phyloP scores from a whole-genome alignment of 2,797 vertebrate species.

The Diplodus puntazzo region DNA sequence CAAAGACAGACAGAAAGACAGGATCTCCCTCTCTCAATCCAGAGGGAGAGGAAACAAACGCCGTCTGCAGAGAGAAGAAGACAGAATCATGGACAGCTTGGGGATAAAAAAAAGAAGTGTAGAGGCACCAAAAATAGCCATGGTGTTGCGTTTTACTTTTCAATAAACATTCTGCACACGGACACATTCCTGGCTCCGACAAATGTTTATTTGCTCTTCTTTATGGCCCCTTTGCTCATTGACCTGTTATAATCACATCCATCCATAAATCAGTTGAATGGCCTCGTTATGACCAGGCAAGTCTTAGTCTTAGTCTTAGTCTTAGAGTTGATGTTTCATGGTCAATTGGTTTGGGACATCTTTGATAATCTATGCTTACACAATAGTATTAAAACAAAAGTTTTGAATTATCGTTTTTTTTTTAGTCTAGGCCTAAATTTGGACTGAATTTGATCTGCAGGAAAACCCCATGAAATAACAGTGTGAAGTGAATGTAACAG shows the following conservation, averaged over 20 bases:
- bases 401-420: not conserved
- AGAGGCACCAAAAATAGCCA: constrained; percentile 24
- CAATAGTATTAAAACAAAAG: not conserved
- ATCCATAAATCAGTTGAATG: not conserved
- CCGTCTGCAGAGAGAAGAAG: constrained; percentile 76
- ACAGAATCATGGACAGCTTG: constrained; percentile 53
- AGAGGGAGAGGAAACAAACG: constrained; percentile 72
- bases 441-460: not conserved
- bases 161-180: constrained; percentile 4
- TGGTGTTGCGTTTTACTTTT: constrained; percentile 1
- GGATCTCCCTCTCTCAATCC: constrained; percentile 68
- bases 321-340: not conserved
- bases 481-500: constrained; percentile 32
- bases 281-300: not conserved
- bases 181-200: not conserved
- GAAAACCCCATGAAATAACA: not conserved
- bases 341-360: not conserved
- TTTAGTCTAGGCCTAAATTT: not conserved
- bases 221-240: not conserved
- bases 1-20: constrained; percentile 76
- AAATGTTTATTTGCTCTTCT: not conserved
- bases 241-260: not conserved
- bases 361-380: constrained; percentile 7
- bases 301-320: not conserved
- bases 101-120: not conserved